Evolutionary conservation across 2,113 vertebrate genomes (phyloP), one percentile per base, ranked within the genome.

Genomic region (Ictalurus furcatus): DNA sequence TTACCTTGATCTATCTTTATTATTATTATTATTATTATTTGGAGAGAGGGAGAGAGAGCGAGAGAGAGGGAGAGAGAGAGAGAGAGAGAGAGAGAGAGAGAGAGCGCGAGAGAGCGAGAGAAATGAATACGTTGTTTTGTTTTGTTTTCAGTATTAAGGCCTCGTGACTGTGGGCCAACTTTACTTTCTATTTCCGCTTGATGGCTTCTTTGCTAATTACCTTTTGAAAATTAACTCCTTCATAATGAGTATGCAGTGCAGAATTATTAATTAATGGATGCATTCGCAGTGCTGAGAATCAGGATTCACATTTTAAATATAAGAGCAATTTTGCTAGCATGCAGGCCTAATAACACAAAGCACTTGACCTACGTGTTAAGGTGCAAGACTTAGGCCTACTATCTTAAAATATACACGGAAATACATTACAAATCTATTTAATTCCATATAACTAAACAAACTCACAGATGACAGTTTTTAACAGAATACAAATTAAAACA

Each of bases 21-120:
- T 69, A 34, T 71, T 71, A 34, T 71, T 37, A 71, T 71, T 71
- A 37, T 74, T 37, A 76, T 23, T 44, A 76, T 1, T 71, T 19
- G 1, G 11, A 12, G 63, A 12, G 61, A 11, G 71, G 9, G 34
- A 23, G 34, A 4, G 71, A 4, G 34, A 2, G n/a, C n/a, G n/a
- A n/a, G 11, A 12, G 63, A 13, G 34, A 34, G 34, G 34, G 44
- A 7, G 76, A 7, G 48, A 7, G 76, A 54, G 76, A 17, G 78
- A n/a, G 78, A 56, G 78, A 80, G 78, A 79, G 44, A 79, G 76
- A 79, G 44, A 79, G 76, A 52, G 76, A 79, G 76, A 79, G 76
- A 54, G 48, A 80, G 76, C 52, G 76, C 54, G 76, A 80, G 44
- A 80, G 76, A 79, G 76, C 14, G 23, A 13, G 40, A 44, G 40